These are phyloP conservation scores for Anas bernieri DNA, from an alignment of 2,797 vertebrate genomes.

Conservation along the genomic window DNA sequence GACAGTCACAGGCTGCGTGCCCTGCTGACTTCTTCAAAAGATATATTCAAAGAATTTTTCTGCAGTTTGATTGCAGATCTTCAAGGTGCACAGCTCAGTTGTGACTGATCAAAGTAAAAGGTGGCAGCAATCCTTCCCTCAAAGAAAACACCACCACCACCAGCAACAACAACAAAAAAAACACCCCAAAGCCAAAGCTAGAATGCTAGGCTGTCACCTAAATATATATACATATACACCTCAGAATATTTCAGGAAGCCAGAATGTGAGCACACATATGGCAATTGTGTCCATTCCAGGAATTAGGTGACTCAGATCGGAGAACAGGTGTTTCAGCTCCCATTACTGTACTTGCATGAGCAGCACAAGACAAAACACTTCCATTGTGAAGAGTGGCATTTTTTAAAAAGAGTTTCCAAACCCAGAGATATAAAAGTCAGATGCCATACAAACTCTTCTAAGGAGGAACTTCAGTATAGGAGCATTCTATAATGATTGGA, in stretches of 20 bases:
- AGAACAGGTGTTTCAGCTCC: background rate
- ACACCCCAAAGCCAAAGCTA: background rate
- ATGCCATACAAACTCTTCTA: background rate
- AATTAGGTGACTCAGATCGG: background rate
- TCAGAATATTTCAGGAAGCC: background rate
- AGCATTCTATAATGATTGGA: background rate
- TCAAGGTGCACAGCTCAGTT: background rate
- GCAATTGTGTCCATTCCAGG: background rate
- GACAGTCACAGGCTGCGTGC: background rate
- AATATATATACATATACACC: too few relatives aligned
- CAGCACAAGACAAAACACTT: conserved; percentile 29
- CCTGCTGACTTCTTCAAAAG: conserved; percentile 11
- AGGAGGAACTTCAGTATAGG: background rate
- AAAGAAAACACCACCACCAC: background rate
- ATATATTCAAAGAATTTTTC: background rate
- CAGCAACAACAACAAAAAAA: background rate
- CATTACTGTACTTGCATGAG: background rate
- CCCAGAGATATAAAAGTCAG: conserved; percentile 24
- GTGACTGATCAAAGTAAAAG: background rate
- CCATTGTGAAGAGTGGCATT: background rate
- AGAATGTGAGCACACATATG: background rate
- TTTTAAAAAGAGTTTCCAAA: background rate
- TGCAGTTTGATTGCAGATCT: background rate
- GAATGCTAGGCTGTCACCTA: background rate
- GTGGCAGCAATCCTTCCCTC: background rate